Base-by-base conservation (phyloP, 37 sponge, comb jelly and placozoan species). In the Oopsacas minuta region DNA sequence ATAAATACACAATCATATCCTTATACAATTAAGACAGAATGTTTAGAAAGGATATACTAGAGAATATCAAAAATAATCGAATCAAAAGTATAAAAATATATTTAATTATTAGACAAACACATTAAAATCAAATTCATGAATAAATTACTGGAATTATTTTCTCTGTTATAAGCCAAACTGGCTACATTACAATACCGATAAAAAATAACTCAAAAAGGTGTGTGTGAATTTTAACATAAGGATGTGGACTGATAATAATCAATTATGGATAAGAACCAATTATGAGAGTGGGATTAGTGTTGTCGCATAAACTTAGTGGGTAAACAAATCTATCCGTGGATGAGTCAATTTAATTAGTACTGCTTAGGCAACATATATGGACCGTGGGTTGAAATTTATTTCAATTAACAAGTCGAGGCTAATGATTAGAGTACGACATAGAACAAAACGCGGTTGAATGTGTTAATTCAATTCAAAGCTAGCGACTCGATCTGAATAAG, bases 211-310 rank as follows among this genome's bases (percentile, higher is more conserved):
- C 12, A 15, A 17, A 42, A 17, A 42, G 49, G 49, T 42, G 49
- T 42, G 49, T 61, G 30, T 61, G 75, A 61, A 61, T 61, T 61
- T 34, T 61, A 25, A 32, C 75, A 61, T 61, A 61, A 61, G 75
- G 75, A 61, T 61, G 28, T 12, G 1, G 22, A 20, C 5, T 32
- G 75, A 61, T 61, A 61, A 61, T 5, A 61, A 61, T 5, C 51
- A 46, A 46, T 46, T 46, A 46, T 32, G 30, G 22, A 10, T 32
- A 61, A 61, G 1, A 61, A 61, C 22, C 22, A 61, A 61, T 61
- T 20, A 61, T 12, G 28, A 61, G 22, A 20, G 7, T 20, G 75
- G 7, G 7, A 17, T 42, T 42, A 42, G 8, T 42, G 49, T 42
- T 42, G 15, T 42, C 49, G 49, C 15, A 17, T 42, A 42, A 42